Evolutionary conservation across 2,113 vertebrate genomes (phyloP).

Genomic region (Cacatua alba): DNA sequence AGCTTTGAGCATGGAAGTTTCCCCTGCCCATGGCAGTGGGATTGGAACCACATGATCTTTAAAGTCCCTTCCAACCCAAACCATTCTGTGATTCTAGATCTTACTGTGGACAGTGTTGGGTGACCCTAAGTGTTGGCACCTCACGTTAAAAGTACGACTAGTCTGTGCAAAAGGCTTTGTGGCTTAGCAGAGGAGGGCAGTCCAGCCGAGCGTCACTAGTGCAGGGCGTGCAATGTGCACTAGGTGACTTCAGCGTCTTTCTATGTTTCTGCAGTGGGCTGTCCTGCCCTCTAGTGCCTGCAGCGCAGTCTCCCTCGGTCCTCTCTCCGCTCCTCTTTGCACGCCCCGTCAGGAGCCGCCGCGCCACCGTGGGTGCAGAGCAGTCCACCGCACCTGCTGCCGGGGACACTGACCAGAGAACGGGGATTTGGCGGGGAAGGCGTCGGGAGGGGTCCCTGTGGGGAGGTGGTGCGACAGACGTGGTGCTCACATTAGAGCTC

Average conservation of each 20-base stretch:
- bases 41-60: background rate
- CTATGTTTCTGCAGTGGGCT: background rate
- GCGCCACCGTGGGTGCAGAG: background rate
- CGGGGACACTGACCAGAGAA: background rate
- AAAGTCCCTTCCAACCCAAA: background rate
- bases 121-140: background rate
- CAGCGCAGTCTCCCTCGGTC: background rate
- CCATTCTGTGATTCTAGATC: background rate
- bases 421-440: background rate
- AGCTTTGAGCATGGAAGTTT: background rate
- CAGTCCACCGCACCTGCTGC: background rate
- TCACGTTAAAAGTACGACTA: background rate
- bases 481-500: fast-evolving
- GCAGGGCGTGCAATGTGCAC: background rate
- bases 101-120: background rate
- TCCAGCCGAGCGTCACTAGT: fast-evolving
- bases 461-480: background rate
- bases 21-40: background rate
- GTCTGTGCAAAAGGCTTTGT: background rate
- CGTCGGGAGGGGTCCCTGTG: background rate
- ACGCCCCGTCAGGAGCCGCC: background rate
- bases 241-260: background rate
- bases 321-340: fast-evolving
- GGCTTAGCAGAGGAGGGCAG: background rate
- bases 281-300: background rate